These are phyloP conservation scores for Uria aalge DNA, from an alignment of 2,113 vertebrate genomes.

Conservation along the genomic window DNA sequence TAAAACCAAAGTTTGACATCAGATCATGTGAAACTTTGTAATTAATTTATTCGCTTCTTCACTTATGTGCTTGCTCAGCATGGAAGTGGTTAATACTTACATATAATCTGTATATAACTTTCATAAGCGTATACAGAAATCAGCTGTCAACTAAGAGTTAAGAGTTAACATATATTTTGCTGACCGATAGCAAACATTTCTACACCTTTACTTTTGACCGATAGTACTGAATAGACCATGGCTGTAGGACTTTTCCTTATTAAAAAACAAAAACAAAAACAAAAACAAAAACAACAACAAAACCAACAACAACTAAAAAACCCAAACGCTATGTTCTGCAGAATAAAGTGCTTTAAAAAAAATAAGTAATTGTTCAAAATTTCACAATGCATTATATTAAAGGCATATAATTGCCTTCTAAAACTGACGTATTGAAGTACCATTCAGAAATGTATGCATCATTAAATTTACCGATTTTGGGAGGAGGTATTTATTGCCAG, in stretches of 20 bases:
- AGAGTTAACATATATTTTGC: not conserved
- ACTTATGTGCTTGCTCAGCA: not conserved
- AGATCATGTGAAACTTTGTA: not conserved
- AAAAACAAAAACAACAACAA: not conserved
- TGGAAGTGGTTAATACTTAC: not conserved
- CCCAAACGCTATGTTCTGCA: not conserved
- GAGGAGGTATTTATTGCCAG: not conserved
- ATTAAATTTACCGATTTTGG: not conserved
- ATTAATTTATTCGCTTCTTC: not conserved
- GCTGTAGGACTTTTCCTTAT: not conserved
- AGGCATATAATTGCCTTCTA: not conserved
- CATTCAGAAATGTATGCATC: not conserved
- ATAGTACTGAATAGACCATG: not conserved
- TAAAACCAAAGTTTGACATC: not conserved
- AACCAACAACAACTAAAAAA: not conserved
- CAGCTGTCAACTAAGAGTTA: not conserved
- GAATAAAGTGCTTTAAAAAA: not conserved
- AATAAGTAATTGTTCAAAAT: not conserved
- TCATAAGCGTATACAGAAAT: not conserved
- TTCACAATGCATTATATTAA: not conserved
- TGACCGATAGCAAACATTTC: not conserved
- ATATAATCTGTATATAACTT: not conserved
- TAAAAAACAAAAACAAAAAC: not conserved
- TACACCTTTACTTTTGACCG: not conserved
- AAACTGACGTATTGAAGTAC: not conserved